Conservation (phyloP, 1,140 invertebrate species). For the Zaprionus capensis region DNA sequence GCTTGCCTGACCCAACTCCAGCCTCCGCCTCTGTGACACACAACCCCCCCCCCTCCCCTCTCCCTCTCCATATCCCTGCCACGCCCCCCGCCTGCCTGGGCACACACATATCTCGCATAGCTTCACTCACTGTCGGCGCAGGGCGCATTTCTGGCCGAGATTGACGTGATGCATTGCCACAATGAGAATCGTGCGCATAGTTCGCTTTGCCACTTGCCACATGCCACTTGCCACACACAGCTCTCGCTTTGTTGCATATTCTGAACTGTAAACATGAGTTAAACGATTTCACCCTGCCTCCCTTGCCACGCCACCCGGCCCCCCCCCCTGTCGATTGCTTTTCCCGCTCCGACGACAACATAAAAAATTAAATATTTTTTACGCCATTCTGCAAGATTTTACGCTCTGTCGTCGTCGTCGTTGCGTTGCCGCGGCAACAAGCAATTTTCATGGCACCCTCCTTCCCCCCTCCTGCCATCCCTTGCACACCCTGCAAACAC, state of each 20-base stretch:
- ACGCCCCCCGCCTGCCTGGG: background rate
- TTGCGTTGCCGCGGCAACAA: constrained; percentile 59
- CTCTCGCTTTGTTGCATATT: constrained; percentile 30
- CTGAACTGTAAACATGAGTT: constrained; percentile 53
- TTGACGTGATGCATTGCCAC: constrained; percentile 51
- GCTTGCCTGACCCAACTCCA: constrained; percentile 38
- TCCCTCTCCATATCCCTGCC: constrained; percentile 1
- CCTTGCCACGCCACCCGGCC: background rate
- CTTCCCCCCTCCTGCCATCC: background rate
- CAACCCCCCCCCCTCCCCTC: constrained; percentile 3
- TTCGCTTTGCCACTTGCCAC: constrained; percentile 14
- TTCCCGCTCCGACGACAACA: constrained; percentile 59
- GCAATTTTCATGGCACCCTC: constrained; percentile 50
- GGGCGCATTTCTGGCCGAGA: constrained; percentile 32
- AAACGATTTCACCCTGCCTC: constrained; percentile 35
- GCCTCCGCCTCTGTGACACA: background rate
- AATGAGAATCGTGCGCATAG: constrained; percentile 32
- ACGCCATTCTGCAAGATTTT: constrained; percentile 64
- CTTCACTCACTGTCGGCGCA: constrained; percentile 37
- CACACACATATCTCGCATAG: constrained; percentile 44
- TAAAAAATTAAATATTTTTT: constrained; percentile 79
- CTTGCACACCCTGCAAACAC: background rate
- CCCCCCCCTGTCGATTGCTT: constrained; percentile 29
- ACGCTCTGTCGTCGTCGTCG: constrained; percentile 56
- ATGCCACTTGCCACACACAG: constrained; percentile 11